phyloP scores from a whole-genome alignment of 2,888 invertebrate genomes.

The Dexiosoma caninum region DNA sequence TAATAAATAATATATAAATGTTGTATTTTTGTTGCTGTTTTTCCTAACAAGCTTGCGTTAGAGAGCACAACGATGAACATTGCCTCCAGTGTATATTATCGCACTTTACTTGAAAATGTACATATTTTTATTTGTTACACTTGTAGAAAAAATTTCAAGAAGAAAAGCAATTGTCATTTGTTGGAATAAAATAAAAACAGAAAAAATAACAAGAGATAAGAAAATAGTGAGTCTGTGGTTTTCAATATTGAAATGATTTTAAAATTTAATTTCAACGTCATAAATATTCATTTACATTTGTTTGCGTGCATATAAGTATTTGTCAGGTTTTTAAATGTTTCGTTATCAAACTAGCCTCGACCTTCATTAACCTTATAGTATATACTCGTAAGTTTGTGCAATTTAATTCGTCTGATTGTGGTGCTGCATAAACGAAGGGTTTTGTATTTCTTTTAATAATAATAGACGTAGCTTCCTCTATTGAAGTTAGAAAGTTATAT shows the following conservation, averaged over 20 bases:
- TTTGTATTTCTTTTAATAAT: background rate
- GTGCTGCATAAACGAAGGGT: constrained; percentile 11
- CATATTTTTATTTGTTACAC: constrained; percentile 41
- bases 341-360: constrained; percentile 55
- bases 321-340: background rate
- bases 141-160: constrained; percentile 47
- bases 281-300: constrained; percentile 1
- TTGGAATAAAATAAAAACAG: background rate
- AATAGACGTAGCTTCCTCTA: no score
- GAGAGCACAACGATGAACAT: constrained; percentile 34
- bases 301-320: no score
- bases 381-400: constrained; percentile 2
- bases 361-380: constrained; percentile 50
- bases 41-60: constrained; percentile 41
- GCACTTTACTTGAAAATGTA: constrained; percentile 53
- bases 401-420: background rate
- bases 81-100: constrained; percentile 47
- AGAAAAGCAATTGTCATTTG: constrained; percentile 12
- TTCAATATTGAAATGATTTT: constrained; percentile 31
- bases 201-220: constrained; percentile 31
- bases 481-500: no score
- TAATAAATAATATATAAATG: background rate
- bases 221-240: constrained; percentile 24
- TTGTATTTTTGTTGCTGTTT: constrained; percentile 16
- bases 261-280: constrained; percentile 39